Evolutionary conservation across 2,113 vertebrate genomes (phyloP).

Genomic region (Irena cyanogastra): DNA sequence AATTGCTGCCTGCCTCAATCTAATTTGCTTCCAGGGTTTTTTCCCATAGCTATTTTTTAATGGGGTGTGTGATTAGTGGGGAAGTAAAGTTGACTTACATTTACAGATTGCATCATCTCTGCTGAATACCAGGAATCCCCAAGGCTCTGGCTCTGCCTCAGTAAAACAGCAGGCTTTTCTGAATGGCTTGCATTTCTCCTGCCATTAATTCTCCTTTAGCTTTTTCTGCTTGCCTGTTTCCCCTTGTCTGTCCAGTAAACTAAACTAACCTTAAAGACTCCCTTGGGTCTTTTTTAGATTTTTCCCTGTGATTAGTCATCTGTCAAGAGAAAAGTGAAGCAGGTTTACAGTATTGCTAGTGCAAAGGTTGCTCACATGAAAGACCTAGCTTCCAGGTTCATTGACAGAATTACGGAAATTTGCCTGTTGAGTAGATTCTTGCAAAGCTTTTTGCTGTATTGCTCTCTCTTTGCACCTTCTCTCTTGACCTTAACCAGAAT

Average conservation of each 20-base stretch:
- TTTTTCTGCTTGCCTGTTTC: slow-evolving; percentile 33
- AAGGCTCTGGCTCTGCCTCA: background rate
- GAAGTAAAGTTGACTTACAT: background rate
- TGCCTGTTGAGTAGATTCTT: background rate
- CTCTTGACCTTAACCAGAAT: background rate
- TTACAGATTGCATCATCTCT: background rate
- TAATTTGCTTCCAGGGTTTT: background rate
- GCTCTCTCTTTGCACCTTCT: background rate
- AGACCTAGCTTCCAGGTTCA: background rate
- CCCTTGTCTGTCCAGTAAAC: background rate
- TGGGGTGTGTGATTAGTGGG: background rate
- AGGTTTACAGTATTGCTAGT: background rate
- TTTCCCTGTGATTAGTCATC: background rate
- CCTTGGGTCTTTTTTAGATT: background rate
- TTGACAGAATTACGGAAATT: background rate
- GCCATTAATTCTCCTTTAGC: background rate
- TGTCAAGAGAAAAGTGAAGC: background rate
- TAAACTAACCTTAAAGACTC: background rate
- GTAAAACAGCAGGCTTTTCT: slow-evolving; percentile 14
- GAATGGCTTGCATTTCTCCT: slow-evolving; percentile 11
- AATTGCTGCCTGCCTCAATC: background rate
- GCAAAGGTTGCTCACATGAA: background rate
- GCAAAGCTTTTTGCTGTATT: background rate
- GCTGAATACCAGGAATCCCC: slow-evolving; percentile 7
- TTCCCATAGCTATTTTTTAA: background rate